Percentiles rank a stretch among this genome's conserved stretches.
phyloP scores from a whole-genome alignment of 2,113 vertebrate species.

The Pampusana beccarii region DNA sequence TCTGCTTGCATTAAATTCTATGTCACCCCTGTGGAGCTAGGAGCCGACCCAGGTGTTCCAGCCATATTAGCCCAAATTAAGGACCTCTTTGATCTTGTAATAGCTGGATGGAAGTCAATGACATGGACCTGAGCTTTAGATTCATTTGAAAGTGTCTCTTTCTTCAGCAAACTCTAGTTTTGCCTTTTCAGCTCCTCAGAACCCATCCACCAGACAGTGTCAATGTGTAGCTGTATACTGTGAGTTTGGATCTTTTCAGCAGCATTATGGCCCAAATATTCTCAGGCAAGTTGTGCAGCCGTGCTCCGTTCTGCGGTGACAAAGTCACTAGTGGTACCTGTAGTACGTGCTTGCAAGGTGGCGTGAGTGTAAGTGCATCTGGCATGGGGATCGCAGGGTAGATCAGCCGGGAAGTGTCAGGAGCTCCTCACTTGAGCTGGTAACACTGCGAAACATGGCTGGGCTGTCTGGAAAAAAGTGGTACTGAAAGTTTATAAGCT shows the following conservation, averaged over 20 bases:
- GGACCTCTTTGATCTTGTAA: not conserved
- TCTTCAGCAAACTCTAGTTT: not conserved
- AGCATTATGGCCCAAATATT: not conserved
- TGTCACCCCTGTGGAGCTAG: not conserved
- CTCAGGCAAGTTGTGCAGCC: not conserved
- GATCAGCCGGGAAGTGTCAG: not conserved
- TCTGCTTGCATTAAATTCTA: not conserved
- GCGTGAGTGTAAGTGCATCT: not conserved
- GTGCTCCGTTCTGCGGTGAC: not conserved
- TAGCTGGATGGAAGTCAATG: not conserved
- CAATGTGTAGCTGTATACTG: rapidly evolving
- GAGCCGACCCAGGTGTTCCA: not conserved
- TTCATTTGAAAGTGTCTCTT: not conserved
- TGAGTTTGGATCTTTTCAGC: not conserved
- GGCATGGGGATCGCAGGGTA: not conserved
- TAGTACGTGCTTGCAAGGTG: not conserved
- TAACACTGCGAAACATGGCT: not conserved
- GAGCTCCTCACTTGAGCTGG: not conserved
- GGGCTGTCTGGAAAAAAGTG: not conserved
- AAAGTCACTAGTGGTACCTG: not conserved
- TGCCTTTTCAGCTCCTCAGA: not conserved
- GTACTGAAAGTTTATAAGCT: not conserved
- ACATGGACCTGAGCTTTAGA: not conserved
- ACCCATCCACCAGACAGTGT: not conserved
- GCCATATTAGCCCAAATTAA: not conserved